Evolutionary conservation across 2,888 invertebrate genomes (phyloP), one percentile per base, ranked within the genome.

Genomic region (Halictus quadricinctus): DNA sequence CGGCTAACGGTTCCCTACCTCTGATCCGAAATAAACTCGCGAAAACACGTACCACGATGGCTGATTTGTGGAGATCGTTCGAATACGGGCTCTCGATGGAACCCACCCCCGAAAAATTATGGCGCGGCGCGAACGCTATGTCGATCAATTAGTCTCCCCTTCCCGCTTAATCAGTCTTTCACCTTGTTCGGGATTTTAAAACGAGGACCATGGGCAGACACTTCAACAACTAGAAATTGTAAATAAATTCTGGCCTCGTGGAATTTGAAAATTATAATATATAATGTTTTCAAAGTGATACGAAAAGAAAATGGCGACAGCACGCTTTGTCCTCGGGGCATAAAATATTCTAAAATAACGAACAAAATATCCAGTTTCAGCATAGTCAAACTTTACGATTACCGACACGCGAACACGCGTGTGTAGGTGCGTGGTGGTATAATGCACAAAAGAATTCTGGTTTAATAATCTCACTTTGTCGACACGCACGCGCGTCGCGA

Each of bases 1-100:
- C 84, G 84, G 87, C 76, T 88, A 86, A 89, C 91, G 89, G 88
- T 87, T 88, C 88, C 88, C 91, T 86, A 84, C 79, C 79, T 73
- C 79, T 72, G 72, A 70, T 66, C 58, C 64, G 50, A 76, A 81
- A 80, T 80, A 81, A 89, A 79, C 76, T 81, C 81, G n/a, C 76
- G 80, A 79, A 79, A 79, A 87, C 87, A 85, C 82, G 70, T 79
- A 72, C 70, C 70, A 66, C 79, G 83, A 80, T 79, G 48, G 78
- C 69, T 70, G 70, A 87, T 82, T 89, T 83, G 80, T 70, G 78
- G 79, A 54, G 83, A 76, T 85, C 72, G 79, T 69, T 83, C 74
- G 79, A 85, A 78, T 84, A 80, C 74, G 76, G 77, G 83, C 70
- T 79, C 76, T 79, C 76, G 73, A 10, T 12, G 48, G 46, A 36